Conservation (phyloP, 2,113 vertebrate genomes). For the Sciurus niger region DNA sequence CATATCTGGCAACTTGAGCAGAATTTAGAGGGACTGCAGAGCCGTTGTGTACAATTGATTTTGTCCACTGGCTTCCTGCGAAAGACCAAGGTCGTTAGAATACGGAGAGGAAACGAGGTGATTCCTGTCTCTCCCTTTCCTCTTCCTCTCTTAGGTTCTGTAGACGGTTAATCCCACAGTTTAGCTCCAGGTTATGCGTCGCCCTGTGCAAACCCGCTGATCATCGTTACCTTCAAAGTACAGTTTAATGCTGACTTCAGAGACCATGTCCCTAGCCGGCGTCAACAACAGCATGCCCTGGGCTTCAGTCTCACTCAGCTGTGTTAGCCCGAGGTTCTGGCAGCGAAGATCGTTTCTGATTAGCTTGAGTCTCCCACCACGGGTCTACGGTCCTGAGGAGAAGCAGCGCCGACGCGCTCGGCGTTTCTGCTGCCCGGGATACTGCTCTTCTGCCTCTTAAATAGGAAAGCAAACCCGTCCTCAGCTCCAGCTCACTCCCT, state of each 20-base stretch:
- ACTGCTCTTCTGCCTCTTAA: background rate
- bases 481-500: background rate
- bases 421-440: background rate
- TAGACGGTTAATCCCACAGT: background rate
- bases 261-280: background rate
- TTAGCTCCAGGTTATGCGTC: background rate
- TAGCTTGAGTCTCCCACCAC: background rate
- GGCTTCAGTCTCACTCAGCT: background rate
- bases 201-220: background rate
- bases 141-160: background rate
- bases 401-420: background rate
- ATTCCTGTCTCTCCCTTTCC: background rate
- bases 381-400: background rate
- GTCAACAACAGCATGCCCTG: background rate
- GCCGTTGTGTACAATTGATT: background rate
- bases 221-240: background rate
- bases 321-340: background rate
- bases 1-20: background rate
- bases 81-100: background rate
- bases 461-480: background rate
- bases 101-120: background rate
- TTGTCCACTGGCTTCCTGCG: background rate
- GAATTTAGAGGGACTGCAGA: background rate
- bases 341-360: background rate
- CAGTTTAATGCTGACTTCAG: background rate